phyloP scores from a whole-genome alignment of 1,140 invertebrate species.

The Agrypnia vestita region DNA sequence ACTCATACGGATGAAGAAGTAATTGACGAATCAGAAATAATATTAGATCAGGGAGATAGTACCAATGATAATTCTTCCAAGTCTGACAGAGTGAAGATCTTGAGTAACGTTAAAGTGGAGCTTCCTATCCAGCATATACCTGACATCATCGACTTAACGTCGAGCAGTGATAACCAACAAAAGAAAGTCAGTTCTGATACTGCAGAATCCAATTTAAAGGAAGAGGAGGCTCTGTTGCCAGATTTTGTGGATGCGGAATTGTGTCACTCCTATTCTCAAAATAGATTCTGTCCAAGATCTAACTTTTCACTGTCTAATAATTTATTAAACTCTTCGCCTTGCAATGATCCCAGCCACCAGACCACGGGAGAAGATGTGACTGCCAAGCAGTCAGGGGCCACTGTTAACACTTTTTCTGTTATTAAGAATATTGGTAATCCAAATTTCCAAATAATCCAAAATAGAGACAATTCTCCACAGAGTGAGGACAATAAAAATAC shows the following conservation, averaged over 20 bases:
- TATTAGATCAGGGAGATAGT: slow-evolving; percentile 37
- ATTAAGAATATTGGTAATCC: slow-evolving; percentile 70
- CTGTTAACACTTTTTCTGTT: slow-evolving; percentile 68
- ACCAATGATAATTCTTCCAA: slow-evolving; percentile 36
- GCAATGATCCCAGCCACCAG: neutral
- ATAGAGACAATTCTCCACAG: slow-evolving; percentile 61
- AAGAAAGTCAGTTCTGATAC: slow-evolving; percentile 21
- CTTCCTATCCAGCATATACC: slow-evolving; percentile 69
- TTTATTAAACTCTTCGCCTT: neutral
- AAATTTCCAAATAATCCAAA: no score
- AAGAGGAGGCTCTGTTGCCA: slow-evolving; percentile 64
- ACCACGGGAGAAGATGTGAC: neutral
- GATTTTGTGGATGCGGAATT: slow-evolving; percentile 65
- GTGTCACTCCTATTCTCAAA: slow-evolving; percentile 45
- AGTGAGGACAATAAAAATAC: slow-evolving; percentile 40
- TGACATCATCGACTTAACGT: slow-evolving; percentile 70
- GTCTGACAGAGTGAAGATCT: slow-evolving; percentile 67
- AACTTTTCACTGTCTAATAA: slow-evolving; percentile 22
- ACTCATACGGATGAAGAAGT: slow-evolving; percentile 17
- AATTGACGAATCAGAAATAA: slow-evolving; percentile 24
- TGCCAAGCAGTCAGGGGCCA: slow-evolving; percentile 57
- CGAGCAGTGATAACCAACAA: slow-evolving; percentile 62
- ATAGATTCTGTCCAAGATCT: slow-evolving; percentile 25
- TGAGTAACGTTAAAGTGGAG: slow-evolving; percentile 72
- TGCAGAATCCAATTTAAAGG: slow-evolving; percentile 30